phyloP scores from a whole-genome alignment of 2,113 vertebrate genomes.

The Marmota flaviventris region DNA sequence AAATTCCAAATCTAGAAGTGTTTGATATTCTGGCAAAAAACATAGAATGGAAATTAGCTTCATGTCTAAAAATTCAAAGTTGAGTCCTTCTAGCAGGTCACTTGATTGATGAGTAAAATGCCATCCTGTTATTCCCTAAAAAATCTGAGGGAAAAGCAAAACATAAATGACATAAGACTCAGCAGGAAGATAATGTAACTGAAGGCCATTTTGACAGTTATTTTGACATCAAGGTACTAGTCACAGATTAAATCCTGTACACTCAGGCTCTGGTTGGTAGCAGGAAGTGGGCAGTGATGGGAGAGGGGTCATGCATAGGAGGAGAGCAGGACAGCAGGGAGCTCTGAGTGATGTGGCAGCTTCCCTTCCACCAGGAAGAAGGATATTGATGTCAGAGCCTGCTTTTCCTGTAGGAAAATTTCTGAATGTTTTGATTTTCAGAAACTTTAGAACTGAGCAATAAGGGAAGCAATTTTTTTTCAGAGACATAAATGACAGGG shows the following conservation, averaged over 20 bases:
- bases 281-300: background rate
- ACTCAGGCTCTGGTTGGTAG: background rate
- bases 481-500: background rate
- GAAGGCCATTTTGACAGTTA: background rate
- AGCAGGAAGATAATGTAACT: background rate
- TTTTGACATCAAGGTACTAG: background rate
- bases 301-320: background rate
- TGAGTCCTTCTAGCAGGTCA: background rate
- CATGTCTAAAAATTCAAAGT: slow-evolving; percentile 46
- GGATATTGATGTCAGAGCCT: background rate
- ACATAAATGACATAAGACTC: background rate
- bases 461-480: slow-evolving; percentile 36
- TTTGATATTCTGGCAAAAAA: background rate
- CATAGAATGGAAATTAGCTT: background rate
- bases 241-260: background rate
- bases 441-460: slow-evolving; percentile 46
- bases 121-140: background rate
- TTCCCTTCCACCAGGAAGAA: background rate
- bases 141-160: slow-evolving; percentile 36
- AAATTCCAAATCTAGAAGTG: background rate
- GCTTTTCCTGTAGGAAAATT: background rate
- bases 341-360: background rate
- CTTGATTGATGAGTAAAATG: slow-evolving; percentile 27
- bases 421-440: slow-evolving; percentile 50
- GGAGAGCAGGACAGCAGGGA: no score